A percentile compares a stretch with the other conserved stretches of the same genome.
Conservation (phyloP, 1,140 invertebrate species). For the Panulirus ornatus region DNA sequence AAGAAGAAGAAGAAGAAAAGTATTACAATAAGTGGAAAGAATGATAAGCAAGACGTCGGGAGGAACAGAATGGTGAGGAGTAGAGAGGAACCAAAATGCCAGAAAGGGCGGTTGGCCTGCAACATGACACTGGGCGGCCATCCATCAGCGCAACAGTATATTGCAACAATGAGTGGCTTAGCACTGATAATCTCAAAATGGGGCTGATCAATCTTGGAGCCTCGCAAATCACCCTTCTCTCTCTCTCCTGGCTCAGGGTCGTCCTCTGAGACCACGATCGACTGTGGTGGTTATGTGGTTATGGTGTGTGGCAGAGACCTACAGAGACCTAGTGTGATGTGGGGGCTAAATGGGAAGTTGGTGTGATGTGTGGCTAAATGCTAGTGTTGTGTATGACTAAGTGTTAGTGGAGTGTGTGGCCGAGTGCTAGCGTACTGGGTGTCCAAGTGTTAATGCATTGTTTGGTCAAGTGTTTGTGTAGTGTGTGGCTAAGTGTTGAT, state of each 20-base stretch:
- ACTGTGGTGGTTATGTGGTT: no score
- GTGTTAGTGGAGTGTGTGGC: background rate
- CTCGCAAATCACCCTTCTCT: background rate
- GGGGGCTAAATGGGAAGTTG: background rate
- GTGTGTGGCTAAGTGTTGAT: no score
- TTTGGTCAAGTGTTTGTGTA: background rate
- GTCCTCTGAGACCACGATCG: background rate
- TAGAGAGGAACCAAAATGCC: background rate
- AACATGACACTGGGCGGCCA: conserved; percentile 14
- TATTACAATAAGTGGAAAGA: no score
- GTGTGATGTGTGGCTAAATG: background rate
- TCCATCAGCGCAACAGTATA: conserved; percentile 30
- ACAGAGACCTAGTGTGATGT: background rate
- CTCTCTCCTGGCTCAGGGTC: no score
- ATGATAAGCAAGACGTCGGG: no score
- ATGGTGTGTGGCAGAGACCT: no score
- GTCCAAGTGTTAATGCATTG: no score
- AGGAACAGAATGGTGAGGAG: background rate
- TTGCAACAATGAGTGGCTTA: conserved; percentile 27
- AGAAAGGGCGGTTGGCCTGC: conserved; percentile 14
- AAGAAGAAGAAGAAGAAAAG: background rate
- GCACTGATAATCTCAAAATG: conserved; percentile 42
- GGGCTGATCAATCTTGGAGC: background rate
- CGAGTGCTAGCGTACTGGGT: background rate
- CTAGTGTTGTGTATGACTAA: background rate